These are phyloP conservation scores for Pyxicephalus adspersus DNA, from an alignment of 2,113 vertebrate genomes.

Conservation along the genomic window DNA sequence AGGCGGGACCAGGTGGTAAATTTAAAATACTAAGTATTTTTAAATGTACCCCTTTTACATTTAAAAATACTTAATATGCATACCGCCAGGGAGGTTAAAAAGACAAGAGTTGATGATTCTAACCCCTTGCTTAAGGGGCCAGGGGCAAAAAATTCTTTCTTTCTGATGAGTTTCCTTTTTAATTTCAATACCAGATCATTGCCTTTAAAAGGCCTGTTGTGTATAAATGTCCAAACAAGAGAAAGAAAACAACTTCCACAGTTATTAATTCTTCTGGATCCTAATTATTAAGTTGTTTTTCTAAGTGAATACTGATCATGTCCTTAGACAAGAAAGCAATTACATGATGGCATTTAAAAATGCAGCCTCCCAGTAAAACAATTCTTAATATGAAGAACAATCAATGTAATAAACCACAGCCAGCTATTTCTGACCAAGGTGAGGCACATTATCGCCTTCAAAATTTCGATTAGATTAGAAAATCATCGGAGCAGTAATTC, in stretches of 20 bases:
- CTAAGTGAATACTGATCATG: slow-evolving; percentile 21
- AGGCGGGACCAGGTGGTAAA: too few relatives aligned
- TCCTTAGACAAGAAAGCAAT: slow-evolving; percentile 45
- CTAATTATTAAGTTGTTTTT: slow-evolving; percentile 33
- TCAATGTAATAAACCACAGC: slow-evolving; percentile 34
- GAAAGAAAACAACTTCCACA: neutral
- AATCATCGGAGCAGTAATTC: slow-evolving; percentile 44
- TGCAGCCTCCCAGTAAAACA: slow-evolving; percentile 30
- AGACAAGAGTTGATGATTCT: too few relatives aligned
- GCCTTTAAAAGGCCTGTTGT: neutral
- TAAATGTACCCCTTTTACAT: too few relatives aligned
- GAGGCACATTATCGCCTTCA: slow-evolving; percentile 31
- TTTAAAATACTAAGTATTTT: too few relatives aligned
- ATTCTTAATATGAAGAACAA: slow-evolving; percentile 40
- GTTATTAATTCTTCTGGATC: slow-evolving; percentile 36
- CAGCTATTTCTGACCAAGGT: slow-evolving; percentile 10
- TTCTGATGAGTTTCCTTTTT: neutral
- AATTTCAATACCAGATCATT: neutral
- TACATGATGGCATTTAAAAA: slow-evolving; percentile 43
- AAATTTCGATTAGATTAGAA: slow-evolving; percentile 51
- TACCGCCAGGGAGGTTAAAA: too few relatives aligned
- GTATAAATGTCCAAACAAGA: neutral
- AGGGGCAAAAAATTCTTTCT: too few relatives aligned
- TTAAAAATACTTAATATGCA: too few relatives aligned
- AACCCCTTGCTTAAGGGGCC: too few relatives aligned